Base-by-base conservation (phyloP, 2,888 invertebrate species). In the Neria commutata region DNA sequence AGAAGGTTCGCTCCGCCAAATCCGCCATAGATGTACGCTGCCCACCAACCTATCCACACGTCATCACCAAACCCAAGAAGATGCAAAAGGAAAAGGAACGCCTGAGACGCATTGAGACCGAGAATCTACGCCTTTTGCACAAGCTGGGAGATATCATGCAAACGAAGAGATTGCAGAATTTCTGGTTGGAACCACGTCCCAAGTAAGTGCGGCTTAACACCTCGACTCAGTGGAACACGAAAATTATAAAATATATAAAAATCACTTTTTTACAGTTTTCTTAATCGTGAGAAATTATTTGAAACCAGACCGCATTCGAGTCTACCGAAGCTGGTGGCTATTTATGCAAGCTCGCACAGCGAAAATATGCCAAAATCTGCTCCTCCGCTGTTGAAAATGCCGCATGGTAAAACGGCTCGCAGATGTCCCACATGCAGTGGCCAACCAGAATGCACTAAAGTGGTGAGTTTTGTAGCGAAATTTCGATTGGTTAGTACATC, bases 111-210 rank as follows among this genome's bases (percentile, higher is more conserved):
- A 88, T 91, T 46, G 86, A 88, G 77, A 82, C 82, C 52, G 90
- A 91, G 72, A 91, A 91, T 82, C 85, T 87, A 69, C 84, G 87
- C 46, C 79, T 91, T 57, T 81, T 91, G 67, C 88, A 89, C 80
- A 86, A 88, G 50, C 83, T 91, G 65, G 83, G 83, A 57, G 83
- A 84, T 65, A 87, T 91, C 68, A 90, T 89, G 89, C 82, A 81
- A 60, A 86, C 83, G 34, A 88, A 86, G 73, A 82, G 90, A 46
- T 83, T 90, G 37, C 88, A 89, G 69, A 89, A 91, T 74, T 84
- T 83, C 63, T 90, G 90, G 89, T 75, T 79, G 14, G 84, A 85
- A 48, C 87, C 89, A 17, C 81, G 86, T 72, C 89, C 89, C 5
- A 87, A 80, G 81, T 81, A 66, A 68, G 67, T 65, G 19, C 23